Evolutionary conservation across 2,113 vertebrate species (phyloP).

Genomic region (Prionailurus viverrinus): DNA sequence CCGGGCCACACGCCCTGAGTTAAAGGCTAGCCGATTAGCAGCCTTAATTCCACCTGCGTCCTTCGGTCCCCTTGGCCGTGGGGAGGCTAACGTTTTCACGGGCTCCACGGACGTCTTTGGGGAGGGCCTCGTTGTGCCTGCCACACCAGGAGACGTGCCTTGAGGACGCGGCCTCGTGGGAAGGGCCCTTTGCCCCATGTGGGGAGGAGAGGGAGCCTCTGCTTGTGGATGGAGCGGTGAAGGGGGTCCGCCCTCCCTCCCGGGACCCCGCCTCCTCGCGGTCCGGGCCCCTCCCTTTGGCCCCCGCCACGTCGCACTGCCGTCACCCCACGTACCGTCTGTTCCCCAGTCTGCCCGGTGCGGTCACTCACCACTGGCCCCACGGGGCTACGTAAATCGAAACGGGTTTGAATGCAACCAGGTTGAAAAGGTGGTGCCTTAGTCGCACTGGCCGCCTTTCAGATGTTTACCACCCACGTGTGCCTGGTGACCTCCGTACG

Average conservation of each 20-base stretch:
- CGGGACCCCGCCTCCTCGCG: accelerated
- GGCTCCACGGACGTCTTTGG: not conserved
- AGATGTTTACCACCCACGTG: not conserved
- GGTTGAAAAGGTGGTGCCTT: not conserved
- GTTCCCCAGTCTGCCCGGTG: not conserved
- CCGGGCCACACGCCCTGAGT: not conserved
- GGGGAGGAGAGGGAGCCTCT: not conserved
- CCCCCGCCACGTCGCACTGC: no score
- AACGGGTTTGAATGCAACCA: not conserved
- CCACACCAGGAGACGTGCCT: accelerated
- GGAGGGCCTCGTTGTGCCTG: no score
- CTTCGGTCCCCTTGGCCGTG: not conserved
- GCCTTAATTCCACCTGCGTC: not conserved
- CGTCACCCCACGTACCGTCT: accelerated
- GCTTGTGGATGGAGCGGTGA: accelerated
- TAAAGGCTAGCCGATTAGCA: no score
- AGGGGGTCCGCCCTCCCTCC: not conserved
- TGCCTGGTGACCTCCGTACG: not conserved
- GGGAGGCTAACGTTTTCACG: accelerated
- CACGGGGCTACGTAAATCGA: not conserved
- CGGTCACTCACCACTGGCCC: not conserved
- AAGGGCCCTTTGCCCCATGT: not conserved
- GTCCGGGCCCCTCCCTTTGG: not conserved
- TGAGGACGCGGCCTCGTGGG: not conserved
- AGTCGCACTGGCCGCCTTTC: not conserved